Conservation (phyloP, 53 echinoderm and acorn worm species). For the Astropecten irregularis region DNA sequence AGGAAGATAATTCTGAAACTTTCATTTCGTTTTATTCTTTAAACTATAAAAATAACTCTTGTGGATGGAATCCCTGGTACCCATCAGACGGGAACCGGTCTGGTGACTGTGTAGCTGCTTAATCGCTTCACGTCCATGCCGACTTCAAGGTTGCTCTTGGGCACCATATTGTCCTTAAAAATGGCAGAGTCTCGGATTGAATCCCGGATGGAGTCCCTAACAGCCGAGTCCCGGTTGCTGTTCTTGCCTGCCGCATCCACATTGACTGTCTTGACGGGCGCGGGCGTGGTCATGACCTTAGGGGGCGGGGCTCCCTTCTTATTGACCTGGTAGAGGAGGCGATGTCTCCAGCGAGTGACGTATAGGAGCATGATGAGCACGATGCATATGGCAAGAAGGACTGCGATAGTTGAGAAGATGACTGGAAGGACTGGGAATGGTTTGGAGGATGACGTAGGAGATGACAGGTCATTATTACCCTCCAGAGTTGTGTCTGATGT, state of each 20-base stretch:
- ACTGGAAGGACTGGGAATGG: constrained; percentile 67
- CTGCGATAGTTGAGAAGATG: constrained; percentile 76
- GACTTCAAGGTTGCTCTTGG: constrained; percentile 72
- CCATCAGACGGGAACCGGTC: constrained; percentile 42
- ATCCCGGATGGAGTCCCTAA: constrained; percentile 77
- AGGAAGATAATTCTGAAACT: neutral
- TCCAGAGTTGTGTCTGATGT: constrained; percentile 17
- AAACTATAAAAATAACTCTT: constrained; percentile 17
- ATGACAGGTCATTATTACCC: neutral
- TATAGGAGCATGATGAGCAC: constrained; percentile 81
- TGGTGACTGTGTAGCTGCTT: constrained; percentile 6
- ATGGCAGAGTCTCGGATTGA: constrained; percentile 87
- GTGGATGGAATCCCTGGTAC: neutral
- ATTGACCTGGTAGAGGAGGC: constrained; percentile 90
- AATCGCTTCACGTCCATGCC: constrained; percentile 79
- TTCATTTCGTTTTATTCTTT: neutral
- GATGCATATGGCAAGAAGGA: constrained; percentile 84
- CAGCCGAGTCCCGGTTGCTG: constrained; percentile 66
- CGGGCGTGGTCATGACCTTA: constrained; percentile 51
- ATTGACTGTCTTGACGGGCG: constrained; percentile 81
- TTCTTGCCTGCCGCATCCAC: constrained; percentile 73
- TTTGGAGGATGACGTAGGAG: neutral
- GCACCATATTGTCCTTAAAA: constrained; percentile 89
- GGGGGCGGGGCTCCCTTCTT: constrained; percentile 67
- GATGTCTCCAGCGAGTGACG: constrained; percentile 85